Percentiles rank a stretch among this genome's conserved stretches.
phyloP scores from a whole-genome alignment of 1,140 invertebrate genomes.

The Dreissena rostriformis region DNA sequence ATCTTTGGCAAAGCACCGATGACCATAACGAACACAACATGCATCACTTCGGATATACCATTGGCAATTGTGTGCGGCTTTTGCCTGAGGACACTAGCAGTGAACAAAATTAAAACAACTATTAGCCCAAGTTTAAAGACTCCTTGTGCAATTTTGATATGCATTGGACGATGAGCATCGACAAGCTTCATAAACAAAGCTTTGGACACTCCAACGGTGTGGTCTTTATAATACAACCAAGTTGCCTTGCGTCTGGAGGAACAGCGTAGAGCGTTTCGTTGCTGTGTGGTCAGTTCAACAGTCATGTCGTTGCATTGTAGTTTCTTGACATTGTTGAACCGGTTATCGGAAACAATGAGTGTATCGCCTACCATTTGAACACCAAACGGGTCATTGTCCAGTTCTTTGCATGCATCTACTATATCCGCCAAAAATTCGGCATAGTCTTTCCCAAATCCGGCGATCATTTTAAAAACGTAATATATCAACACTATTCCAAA shows the following conservation, averaged over 20 bases:
- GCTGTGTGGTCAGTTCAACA: slow-evolving; percentile 12
- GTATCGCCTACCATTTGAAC: slow-evolving; percentile 4
- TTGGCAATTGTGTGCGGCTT: background rate
- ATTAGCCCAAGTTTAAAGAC: slow-evolving; percentile 33
- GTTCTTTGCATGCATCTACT: slow-evolving; percentile 16
- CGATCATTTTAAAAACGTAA: slow-evolving; percentile 37
- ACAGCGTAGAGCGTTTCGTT: background rate
- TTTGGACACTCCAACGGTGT: slow-evolving; percentile 23
- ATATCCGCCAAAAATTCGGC: slow-evolving; percentile 29
- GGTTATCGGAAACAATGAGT: slow-evolving; percentile 6
- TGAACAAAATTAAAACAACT: background rate
- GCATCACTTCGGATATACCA: slow-evolving; percentile 45
- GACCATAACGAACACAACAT: slow-evolving; percentile 40
- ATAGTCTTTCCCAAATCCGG: slow-evolving; percentile 29
- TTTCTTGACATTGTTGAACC: background rate
- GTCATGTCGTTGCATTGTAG: slow-evolving; percentile 7
- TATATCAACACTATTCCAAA: slow-evolving; percentile 35
- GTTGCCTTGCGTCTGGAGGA: background rate
- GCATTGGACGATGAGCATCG: slow-evolving; percentile 28
- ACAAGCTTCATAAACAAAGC: slow-evolving; percentile 27
- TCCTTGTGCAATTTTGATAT: slow-evolving; percentile 26
- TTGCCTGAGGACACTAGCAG: slow-evolving; percentile 7
- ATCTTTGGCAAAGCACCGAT: slow-evolving; percentile 41
- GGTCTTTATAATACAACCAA: slow-evolving; percentile 8
- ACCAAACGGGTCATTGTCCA: slow-evolving; percentile 17